Percentiles rank a stretch among this genome's conserved stretches.
Evolutionary conservation across 2,113 vertebrate genomes (phyloP).

Genomic region (Genyomyrus donnyi): DNA sequence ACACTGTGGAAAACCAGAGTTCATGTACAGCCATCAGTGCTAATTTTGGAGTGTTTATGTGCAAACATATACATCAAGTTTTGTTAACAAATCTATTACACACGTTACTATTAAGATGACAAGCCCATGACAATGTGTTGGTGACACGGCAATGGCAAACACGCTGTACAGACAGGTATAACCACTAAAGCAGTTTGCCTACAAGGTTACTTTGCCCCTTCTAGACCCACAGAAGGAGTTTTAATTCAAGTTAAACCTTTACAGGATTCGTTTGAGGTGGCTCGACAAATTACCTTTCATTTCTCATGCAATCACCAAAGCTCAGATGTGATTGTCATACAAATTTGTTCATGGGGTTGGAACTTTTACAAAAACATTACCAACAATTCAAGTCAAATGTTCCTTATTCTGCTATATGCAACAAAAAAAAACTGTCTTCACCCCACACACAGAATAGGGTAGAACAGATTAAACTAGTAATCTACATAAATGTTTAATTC

Average conservation of each 20-base stretch:
- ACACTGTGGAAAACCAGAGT: neutral
- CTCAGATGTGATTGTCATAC: neutral
- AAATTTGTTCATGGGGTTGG: neutral
- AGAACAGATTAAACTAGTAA: neutral
- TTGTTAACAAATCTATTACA: neutral
- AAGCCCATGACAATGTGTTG: neutral
- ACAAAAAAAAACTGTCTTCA: too few species aligned
- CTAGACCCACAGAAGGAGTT: neutral
- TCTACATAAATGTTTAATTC: neutral
- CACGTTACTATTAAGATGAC: neutral
- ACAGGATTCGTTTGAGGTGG: neutral
- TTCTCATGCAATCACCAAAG: neutral
- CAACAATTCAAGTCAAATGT: neutral
- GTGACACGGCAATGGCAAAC: neutral
- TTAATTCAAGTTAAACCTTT: neutral
- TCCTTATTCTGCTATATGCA: neutral
- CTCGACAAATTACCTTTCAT: neutral
- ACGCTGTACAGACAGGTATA: neutral
- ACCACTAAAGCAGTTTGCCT: neutral
- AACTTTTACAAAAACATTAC: neutral
- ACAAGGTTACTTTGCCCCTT: neutral
- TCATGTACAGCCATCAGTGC: neutral
- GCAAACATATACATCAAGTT: neutral
- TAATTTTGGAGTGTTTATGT: neutral
- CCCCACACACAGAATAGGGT: neutral